phyloP scores from a whole-genome alignment of 2,113 vertebrate species.

The Haliaeetus leucogaster region DNA sequence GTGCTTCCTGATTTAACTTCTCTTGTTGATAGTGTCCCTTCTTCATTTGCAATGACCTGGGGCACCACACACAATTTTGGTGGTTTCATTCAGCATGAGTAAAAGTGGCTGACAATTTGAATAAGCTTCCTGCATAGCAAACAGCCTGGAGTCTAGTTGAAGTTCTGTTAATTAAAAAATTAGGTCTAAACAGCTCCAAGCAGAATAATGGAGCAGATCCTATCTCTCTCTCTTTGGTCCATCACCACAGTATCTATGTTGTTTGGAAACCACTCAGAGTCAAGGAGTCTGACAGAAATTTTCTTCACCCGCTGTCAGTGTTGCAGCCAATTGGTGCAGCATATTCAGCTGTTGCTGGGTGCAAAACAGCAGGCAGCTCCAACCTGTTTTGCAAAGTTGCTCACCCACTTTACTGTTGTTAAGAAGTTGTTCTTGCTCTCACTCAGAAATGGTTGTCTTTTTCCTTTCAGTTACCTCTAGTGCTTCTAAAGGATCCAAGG shows the following conservation, averaged over 20 bases:
- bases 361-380: not conserved
- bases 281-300: not conserved
- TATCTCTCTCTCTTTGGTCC: not conserved
- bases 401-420: not conserved
- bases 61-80: not conserved
- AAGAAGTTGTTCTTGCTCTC: not conserved
- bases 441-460: not conserved
- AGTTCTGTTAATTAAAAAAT: slow-evolving; percentile 47
- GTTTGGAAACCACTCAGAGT: slow-evolving; percentile 4
- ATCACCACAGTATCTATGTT: not conserved
- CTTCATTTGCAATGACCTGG: not conserved
- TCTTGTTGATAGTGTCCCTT: not conserved
- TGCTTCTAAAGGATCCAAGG: not conserved
- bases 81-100: not conserved
- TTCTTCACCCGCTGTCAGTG: not conserved
- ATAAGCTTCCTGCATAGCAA: slow-evolving; percentile 2
- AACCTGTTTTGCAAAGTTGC: not conserved
- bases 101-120: not conserved
- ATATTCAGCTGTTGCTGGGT: not conserved
- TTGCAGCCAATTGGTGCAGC: not conserved
- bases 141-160: not conserved
- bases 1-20: not conserved
- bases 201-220: slow-evolving; percentile 27
- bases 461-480: not conserved
- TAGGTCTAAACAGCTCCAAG: not conserved